phyloP scores from a whole-genome alignment of 2,797 vertebrate genomes.

The Aratinga solstitialis region DNA sequence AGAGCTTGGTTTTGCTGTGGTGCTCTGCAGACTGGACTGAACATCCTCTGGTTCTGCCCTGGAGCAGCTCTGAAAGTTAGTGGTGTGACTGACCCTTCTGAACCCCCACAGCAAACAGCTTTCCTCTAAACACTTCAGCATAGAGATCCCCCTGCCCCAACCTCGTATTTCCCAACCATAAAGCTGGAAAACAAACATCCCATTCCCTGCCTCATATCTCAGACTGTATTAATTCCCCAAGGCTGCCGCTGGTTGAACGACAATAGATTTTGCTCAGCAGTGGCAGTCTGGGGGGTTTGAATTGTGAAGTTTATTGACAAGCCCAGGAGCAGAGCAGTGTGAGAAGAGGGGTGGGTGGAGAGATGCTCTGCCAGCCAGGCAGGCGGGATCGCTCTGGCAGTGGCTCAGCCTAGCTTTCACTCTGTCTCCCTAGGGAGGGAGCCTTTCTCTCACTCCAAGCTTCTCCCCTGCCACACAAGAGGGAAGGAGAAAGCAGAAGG shows the following conservation, averaged over 20 bases:
- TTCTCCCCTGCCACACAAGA: background rate
- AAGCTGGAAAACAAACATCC: background rate
- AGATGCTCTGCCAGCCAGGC: conserved; percentile 29
- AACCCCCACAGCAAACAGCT: background rate
- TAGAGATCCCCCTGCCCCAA: accelerated
- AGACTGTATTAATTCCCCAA: background rate
- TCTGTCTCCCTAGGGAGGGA: background rate
- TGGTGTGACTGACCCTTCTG: background rate
- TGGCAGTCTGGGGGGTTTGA: background rate
- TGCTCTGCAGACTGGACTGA: accelerated
- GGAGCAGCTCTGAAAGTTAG: background rate
- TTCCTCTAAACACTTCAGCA: background rate
- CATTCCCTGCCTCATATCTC: background rate
- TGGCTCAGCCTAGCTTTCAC: background rate
- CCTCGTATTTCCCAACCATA: background rate
- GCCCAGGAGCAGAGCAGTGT: background rate
- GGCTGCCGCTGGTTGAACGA: background rate
- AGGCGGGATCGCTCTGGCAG: background rate
- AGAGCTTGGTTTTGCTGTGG: background rate
- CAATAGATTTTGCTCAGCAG: background rate
- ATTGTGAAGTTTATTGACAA: background rate
- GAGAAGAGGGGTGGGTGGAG: conserved; percentile 36
- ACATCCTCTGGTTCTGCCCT: background rate
- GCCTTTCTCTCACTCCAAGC: background rate
- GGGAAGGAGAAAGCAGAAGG: background rate